Evolutionary conservation across 2,113 vertebrate species (phyloP), one percentile per base, ranked within the genome.

Genomic region (Todiramphus chloris): DNA sequence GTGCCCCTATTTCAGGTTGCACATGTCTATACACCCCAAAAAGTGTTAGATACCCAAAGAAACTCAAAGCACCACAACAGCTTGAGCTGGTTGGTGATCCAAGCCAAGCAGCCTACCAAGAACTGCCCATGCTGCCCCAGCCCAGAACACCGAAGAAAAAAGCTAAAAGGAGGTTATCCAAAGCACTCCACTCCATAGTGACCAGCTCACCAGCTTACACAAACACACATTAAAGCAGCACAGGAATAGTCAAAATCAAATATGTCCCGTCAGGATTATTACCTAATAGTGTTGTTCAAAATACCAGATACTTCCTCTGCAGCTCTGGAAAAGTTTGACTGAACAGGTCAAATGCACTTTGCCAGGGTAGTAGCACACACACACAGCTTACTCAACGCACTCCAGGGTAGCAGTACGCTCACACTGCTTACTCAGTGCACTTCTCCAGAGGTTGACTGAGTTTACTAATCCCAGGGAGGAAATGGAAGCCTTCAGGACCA

Each of bases 351-450:
- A 33, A 39, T 1, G 2, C 48, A 8, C 74, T 31, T n/a, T 33
- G 48, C 51, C 69, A 64, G 56, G 43, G 44, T 16, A 72, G 60
- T 13, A 72, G 56, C 5, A 67, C 10, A 3, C 56, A 48, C 31
- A 2, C 24, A 17, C 4, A 18, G 48, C 53, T 56, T 16, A 24
- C 63, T 23, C 6, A 3, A 13, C 4, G 3, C 0, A 0, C 15
- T 59, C 58, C 62, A 58, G 39, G n/a, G 51, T 14, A 74, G 59
- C 3, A 63, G 59, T 4, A 59, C 8, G 2, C 43, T 48, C 33
- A 5, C 30, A 11, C 3, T 16, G 50, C 37, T 63, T 20, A 21
- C 70, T 21, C 5, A 3, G 10, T 3, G 3, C 0, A 0, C 14
- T 56, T 55, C 60, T 83, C 30, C 5, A 0, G 63, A 83, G 63